phyloP scores from a whole-genome alignment of 2,888 invertebrate genomes.

The Mythimna lalbum region DNA sequence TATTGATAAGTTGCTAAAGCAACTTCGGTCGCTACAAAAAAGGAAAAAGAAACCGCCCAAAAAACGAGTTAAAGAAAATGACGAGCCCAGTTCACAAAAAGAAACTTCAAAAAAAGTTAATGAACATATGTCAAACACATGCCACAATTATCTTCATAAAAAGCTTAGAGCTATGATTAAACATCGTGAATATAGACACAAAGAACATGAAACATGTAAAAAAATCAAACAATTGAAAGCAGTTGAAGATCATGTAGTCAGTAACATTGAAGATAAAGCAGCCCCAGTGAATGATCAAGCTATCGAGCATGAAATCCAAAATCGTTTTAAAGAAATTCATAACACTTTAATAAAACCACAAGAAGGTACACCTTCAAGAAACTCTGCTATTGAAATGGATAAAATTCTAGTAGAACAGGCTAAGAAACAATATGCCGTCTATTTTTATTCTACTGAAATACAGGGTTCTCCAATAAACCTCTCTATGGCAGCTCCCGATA shows the following conservation, averaged over 20 bases:
- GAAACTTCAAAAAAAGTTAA: no score
- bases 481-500: not conserved
- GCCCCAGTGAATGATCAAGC: not conserved
- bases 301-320: not conserved
- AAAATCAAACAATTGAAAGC: not conserved
- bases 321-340: not conserved
- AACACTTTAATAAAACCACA: not conserved
- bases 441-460: not conserved
- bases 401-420: not conserved
- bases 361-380: not conserved
- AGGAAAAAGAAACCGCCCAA: not conserved
- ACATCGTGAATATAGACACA: not conserved
- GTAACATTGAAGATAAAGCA: not conserved
- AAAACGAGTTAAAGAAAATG: not conserved
- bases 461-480: no score
- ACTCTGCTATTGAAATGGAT: not conserved
- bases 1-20: not conserved
- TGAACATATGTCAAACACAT: not conserved
- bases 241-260: not conserved
- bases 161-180: not conserved
- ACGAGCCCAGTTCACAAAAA: not conserved
- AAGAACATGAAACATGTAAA: not conserved
- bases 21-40: not conserved
- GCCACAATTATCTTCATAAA: not conserved
- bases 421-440: not conserved